phyloP scores from a whole-genome alignment of 2,797 vertebrate genomes.

The Harpagifer antarcticus region DNA sequence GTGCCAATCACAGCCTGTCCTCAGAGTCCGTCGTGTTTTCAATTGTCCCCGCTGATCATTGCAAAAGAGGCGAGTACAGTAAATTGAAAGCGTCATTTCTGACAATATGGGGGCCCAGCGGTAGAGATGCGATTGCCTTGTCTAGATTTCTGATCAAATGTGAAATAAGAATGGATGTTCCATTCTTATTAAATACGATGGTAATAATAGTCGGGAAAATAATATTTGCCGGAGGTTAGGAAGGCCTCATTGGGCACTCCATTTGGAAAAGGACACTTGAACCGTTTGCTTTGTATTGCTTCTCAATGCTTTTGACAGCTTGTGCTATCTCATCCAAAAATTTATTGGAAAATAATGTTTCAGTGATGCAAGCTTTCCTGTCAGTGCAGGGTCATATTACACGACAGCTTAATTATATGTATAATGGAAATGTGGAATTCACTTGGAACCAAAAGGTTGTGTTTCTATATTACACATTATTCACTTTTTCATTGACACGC shows the following conservation, averaged over 20 bases:
- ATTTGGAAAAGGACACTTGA: slow-evolving; percentile 74
- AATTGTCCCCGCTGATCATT: slow-evolving; percentile 76
- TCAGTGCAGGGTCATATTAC: slow-evolving; percentile 22
- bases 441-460: neutral
- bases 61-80: slow-evolving; percentile 69
- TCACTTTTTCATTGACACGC: too few species aligned
- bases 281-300: slow-evolving; percentile 65
- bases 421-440: slow-evolving; percentile 19
- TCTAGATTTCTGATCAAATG: slow-evolving; percentile 79
- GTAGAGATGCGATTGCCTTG: slow-evolving; percentile 77
- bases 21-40: slow-evolving; percentile 76
- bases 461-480: too few species aligned
- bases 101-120: slow-evolving; percentile 78
- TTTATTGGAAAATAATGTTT: slow-evolving; percentile 71
- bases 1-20: slow-evolving; percentile 42
- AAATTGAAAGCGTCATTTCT: slow-evolving; percentile 87
- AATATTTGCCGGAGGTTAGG: slow-evolving; percentile 75
- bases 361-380: neutral
- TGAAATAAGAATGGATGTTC: slow-evolving; percentile 83
- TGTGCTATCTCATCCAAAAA: slow-evolving; percentile 66
- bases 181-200: slow-evolving; percentile 79
- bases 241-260: slow-evolving; percentile 78
- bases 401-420: slow-evolving; percentile 23
- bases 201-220: slow-evolving; percentile 75
- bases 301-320: slow-evolving; percentile 53